Percentiles rank a stretch among this genome's conserved stretches.
Conservation (phyloP, 2,113 vertebrate species). For the Phalacrocorax aristotelis region DNA sequence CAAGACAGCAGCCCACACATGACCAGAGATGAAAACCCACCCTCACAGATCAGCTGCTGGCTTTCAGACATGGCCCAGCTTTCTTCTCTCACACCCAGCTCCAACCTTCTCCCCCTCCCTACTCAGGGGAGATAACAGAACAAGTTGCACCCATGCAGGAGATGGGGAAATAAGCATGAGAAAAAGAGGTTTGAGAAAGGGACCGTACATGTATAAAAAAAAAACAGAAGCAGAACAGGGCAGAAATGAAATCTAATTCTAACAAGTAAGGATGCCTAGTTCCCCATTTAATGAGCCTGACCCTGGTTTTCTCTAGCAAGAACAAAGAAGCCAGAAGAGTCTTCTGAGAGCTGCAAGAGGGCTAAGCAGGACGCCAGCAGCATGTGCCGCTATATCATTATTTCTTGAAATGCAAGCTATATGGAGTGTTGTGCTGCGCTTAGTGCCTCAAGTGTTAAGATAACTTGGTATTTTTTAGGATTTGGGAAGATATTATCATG, state of each 20-base stretch:
- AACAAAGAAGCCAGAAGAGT: background rate
- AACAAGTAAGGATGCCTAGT: background rate
- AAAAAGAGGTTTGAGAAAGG: background rate
- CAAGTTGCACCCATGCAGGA: background rate
- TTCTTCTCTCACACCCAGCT: background rate
- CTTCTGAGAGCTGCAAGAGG: background rate
- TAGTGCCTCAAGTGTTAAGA: background rate
- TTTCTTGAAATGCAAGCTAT: background rate
- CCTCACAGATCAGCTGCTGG: background rate
- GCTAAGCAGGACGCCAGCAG: background rate
- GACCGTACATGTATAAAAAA: background rate
- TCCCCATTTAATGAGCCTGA: background rate
- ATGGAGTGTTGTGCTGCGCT: background rate
- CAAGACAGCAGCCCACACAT: background rate
- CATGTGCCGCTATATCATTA: fast-evolving
- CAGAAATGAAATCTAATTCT: background rate
- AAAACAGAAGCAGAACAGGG: background rate
- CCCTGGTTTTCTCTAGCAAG: background rate
- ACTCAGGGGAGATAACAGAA: background rate
- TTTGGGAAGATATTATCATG: background rate
- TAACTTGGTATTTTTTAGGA: background rate
- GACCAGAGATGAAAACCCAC: background rate
- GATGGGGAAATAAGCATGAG: background rate
- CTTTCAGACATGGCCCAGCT: background rate
- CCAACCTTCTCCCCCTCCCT: background rate